These are phyloP conservation scores for Beroe forskalii DNA, from an alignment of 37 sponge, comb jelly and placozoan species.

Conservation along the genomic window DNA sequence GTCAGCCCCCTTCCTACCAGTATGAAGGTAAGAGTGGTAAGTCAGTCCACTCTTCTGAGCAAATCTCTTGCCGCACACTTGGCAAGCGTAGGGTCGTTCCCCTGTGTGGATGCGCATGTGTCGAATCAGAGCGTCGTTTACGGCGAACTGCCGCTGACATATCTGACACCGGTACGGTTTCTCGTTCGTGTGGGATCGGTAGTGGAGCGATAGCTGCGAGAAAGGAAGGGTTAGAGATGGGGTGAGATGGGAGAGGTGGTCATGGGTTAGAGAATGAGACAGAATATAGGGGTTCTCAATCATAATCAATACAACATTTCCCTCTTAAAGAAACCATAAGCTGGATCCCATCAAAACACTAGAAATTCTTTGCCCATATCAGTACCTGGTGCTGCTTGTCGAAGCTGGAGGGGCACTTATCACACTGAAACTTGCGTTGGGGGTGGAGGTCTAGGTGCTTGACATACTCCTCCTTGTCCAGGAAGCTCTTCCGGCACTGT, in stretches of 20 bases:
- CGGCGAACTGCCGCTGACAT: constrained; percentile 60
- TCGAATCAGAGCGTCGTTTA: constrained; percentile 60
- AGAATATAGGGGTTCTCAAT: too few relatives aligned
- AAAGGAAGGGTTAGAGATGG: not conserved
- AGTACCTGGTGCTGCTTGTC: constrained; percentile 63
- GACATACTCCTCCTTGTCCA: constrained; percentile 59
- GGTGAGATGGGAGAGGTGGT: not conserved
- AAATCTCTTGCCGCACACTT: constrained; percentile 58
- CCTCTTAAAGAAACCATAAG: too few relatives aligned
- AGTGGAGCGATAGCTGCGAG: constrained; percentile 49
- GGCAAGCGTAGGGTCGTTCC: constrained; percentile 52
- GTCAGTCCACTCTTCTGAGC: constrained; percentile 63
- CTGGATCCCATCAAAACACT: too few relatives aligned
- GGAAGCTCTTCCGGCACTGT: constrained; percentile 58
- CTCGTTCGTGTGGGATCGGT: constrained; percentile 65
- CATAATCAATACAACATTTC: too few relatives aligned
- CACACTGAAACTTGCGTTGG: constrained; percentile 53
- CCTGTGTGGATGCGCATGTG: constrained; percentile 65
- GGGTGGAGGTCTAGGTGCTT: constrained; percentile 62
- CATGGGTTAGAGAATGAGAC: not conserved
- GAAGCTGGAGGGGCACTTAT: constrained; percentile 64
- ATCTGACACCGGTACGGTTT: constrained; percentile 65
- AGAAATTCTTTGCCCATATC: too few relatives aligned
- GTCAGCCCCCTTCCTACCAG: too few relatives aligned
- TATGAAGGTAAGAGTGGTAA: constrained; percentile 64